Evolutionary conservation across 2,797 vertebrate species (phyloP).

Genomic region (Semaprochilodus insignis): DNA sequence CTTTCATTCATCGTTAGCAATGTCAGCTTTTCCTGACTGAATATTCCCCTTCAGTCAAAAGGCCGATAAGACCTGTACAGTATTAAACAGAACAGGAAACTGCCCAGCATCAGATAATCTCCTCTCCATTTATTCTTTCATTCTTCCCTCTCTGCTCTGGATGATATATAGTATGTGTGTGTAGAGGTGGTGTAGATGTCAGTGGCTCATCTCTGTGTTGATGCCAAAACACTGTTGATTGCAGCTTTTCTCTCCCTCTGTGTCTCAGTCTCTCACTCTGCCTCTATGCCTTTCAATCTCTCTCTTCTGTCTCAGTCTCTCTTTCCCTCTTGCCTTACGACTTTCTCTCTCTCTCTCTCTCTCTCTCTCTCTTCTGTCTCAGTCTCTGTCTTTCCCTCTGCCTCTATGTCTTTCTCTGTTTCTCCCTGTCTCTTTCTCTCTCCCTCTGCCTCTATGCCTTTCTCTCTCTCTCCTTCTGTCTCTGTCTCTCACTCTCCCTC

Average conservation of each 20-base stretch:
- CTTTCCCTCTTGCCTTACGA: too few relatives aligned
- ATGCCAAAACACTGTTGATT: slow-evolving; percentile 1
- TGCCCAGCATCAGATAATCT: slow-evolving; percentile 17
- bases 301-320: too few relatives aligned
- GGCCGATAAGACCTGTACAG: background rate
- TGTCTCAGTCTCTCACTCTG: background rate
- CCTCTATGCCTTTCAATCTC: too few relatives aligned
- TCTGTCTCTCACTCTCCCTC: too few relatives aligned
- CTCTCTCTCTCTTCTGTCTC: slow-evolving; percentile 30
- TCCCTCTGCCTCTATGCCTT: too few relatives aligned
- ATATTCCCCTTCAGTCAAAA: background rate
- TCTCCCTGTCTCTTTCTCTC: too few relatives aligned
- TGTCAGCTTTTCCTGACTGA: background rate
- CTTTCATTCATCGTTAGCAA: background rate
- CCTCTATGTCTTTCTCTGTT: too few relatives aligned
- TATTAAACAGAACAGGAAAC: background rate
- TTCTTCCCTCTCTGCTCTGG: background rate
- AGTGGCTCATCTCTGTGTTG: slow-evolving; percentile 4
- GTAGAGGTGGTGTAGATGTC: slow-evolving; percentile 2
- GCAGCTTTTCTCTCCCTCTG: background rate
- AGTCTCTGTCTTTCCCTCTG: too few relatives aligned
- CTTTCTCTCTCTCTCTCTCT: background rate
- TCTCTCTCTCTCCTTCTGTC: too few relatives aligned
- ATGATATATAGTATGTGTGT: background rate
- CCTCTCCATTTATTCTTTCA: background rate